Percentiles rank a stretch among this genome's conserved stretches.
Conservation (phyloP, 2,797 vertebrate genomes). For the Melanotaenia maccullochi region DNA sequence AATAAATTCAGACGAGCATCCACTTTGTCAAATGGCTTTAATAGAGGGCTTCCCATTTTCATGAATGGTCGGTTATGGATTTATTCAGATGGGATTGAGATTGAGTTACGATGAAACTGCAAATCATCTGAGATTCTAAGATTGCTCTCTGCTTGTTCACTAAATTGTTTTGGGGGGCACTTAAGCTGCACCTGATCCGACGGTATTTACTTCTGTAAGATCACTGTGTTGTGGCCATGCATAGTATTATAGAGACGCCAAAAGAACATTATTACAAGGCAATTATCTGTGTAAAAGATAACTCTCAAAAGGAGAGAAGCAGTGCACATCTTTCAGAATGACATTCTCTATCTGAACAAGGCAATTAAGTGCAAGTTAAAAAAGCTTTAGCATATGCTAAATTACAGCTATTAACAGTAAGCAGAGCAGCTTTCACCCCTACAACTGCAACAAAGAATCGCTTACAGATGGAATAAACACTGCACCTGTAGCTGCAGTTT, state of each 20-base stretch:
- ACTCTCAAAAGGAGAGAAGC: not conserved
- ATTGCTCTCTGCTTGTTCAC: slow-evolving; percentile 47
- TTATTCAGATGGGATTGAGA: slow-evolving; percentile 70
- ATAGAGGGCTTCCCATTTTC: slow-evolving; percentile 74
- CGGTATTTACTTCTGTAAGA: slow-evolving; percentile 40
- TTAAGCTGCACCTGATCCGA: slow-evolving; percentile 48
- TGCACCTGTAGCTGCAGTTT: slow-evolving; percentile 32
- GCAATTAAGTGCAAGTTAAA: not conserved
- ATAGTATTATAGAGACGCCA: slow-evolving; percentile 11
- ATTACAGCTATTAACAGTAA: slow-evolving; percentile 38
- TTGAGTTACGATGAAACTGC: slow-evolving; percentile 58
- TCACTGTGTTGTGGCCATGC: slow-evolving; percentile 14
- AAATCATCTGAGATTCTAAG: slow-evolving; percentile 63
- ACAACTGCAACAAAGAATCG: slow-evolving; percentile 51
- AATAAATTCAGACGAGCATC: slow-evolving; percentile 73
- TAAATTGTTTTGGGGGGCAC: slow-evolving; percentile 53
- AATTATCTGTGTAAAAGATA: slow-evolving; percentile 14
- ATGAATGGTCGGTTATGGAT: slow-evolving; percentile 74
- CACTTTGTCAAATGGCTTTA: slow-evolving; percentile 78
- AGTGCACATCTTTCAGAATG: slow-evolving; percentile 6
- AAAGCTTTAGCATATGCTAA: slow-evolving; percentile 21
- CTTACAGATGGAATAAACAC: slow-evolving; percentile 56
- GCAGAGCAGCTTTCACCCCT: slow-evolving; percentile 34
- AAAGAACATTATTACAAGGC: slow-evolving; percentile 12
- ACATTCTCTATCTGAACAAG: slow-evolving; percentile 10